These are phyloP conservation scores for Pluvialis apricaria DNA, from an alignment of 2,113 vertebrate genomes.

Conservation along the genomic window DNA sequence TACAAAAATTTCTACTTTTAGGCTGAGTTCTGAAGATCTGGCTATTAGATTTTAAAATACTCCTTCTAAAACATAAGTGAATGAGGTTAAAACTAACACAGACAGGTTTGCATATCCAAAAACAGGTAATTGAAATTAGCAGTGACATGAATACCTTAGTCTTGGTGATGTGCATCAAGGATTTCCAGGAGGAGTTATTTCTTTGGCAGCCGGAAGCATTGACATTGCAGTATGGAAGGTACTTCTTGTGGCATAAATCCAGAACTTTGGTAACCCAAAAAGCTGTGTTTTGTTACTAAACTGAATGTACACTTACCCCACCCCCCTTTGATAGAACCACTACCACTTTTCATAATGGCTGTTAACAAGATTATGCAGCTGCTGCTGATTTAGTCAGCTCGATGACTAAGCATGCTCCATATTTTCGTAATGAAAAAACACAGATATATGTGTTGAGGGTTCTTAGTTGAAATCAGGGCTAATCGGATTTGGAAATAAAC, in stretches of 20 bases:
- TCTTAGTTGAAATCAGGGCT: neutral
- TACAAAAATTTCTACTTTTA: neutral
- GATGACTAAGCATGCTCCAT: neutral
- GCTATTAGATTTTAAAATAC: neutral
- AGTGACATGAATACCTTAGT: neutral
- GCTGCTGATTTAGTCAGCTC: neutral
- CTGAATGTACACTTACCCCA: neutral
- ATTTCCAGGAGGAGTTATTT: neutral
- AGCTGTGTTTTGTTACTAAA: neutral
- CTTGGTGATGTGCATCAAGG: neutral
- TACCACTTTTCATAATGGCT: neutral
- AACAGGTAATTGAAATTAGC: neutral
- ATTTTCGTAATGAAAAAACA: neutral
- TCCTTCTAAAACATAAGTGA: neutral
- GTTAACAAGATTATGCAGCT: neutral
- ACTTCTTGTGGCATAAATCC: neutral
- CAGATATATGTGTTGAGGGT: neutral
- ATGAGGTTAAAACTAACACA: neutral
- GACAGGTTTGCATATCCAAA: neutral
- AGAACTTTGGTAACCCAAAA: neutral
- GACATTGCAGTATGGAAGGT: neutral
- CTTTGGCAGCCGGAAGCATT: neutral
- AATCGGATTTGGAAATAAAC: constrained; percentile 22
- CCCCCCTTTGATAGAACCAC: neutral
- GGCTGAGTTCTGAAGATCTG: neutral